Percentiles rank a stretch among this genome's conserved stretches.
Evolutionary conservation across 1,140 invertebrate species (phyloP).

Genomic region (Tetraneura akinire): DNA sequence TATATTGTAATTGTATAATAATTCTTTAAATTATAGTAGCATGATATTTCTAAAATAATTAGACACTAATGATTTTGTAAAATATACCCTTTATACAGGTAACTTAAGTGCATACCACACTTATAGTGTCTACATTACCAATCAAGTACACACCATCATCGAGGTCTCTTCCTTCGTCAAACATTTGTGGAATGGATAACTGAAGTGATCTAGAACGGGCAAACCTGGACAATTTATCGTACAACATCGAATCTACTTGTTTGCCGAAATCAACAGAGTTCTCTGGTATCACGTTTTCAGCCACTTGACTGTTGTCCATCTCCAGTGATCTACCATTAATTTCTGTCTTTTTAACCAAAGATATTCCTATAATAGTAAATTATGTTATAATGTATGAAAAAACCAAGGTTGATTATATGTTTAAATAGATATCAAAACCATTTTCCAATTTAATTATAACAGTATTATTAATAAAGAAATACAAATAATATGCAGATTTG

Average conservation of each 20-base stretch:
- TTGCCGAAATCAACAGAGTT: slow-evolving; percentile 56
- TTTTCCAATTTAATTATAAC: background rate
- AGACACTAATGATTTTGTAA: too few relatives aligned
- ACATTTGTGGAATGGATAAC: slow-evolving; percentile 62
- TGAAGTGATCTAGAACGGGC: slow-evolving; percentile 66
- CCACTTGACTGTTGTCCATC: slow-evolving; percentile 45
- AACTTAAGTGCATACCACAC: too few relatives aligned
- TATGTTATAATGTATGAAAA: background rate
- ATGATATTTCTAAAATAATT: too few relatives aligned
- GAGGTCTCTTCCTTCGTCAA: slow-evolving; percentile 52
- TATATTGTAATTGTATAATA: too few relatives aligned
- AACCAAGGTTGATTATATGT: background rate
- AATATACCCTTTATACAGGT: too few relatives aligned
- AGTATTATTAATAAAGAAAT: background rate
- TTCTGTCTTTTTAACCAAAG: slow-evolving; percentile 53
- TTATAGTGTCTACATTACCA: slow-evolving; percentile 7
- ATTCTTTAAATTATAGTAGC: too few relatives aligned
- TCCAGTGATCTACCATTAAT: slow-evolving; percentile 54
- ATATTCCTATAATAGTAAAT: slow-evolving; percentile 52
- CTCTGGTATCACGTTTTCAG: slow-evolving; percentile 53
- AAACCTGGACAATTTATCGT: slow-evolving; percentile 64
- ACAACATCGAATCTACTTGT: slow-evolving; percentile 63
- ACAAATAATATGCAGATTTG: background rate
- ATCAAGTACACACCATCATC: slow-evolving; percentile 47
- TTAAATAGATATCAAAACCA: too few relatives aligned